Evolutionary conservation across 2,797 vertebrate genomes (phyloP).

Genomic region (Salarias fasciatus): DNA sequence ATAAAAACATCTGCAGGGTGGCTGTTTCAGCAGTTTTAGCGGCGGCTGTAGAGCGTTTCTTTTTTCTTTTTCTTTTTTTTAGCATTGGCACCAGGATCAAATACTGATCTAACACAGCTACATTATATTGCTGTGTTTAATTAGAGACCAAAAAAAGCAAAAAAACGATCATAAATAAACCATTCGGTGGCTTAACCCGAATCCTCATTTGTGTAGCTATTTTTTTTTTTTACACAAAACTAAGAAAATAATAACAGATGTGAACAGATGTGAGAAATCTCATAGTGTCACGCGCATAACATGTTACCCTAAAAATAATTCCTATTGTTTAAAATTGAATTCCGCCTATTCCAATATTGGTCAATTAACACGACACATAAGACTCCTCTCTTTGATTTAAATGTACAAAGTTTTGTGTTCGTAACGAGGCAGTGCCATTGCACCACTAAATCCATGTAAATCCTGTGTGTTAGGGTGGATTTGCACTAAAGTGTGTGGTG

Average conservation of each 20-base stretch:
- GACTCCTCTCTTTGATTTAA: no score
- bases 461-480: conserved; percentile 79
- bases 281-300: conserved; percentile 21
- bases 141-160: no score
- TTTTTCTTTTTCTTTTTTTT: no score
- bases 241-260: no score
- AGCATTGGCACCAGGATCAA: conserved; percentile 31
- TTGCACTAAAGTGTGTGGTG: conserved; percentile 74
- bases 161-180: not conserved
- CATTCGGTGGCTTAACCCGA: conserved; percentile 1
- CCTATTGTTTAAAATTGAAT: not conserved
- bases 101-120: conserved; percentile 25
- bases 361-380: conserved; percentile 10
- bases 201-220: no score
- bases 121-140: conserved; percentile 11
- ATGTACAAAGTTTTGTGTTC: conserved; percentile 29
- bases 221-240: no score
- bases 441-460: conserved; percentile 94
- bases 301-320: conserved; percentile 21
- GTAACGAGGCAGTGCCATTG: conserved; percentile 84
- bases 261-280: conserved; percentile 14
- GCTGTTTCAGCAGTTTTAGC: conserved; percentile 5
- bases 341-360: not conserved
- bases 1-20: no score
- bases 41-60: conserved; percentile 28